Evolutionary conservation across 2,113 vertebrate species (phyloP).

Genomic region (Isurus oxyrinchus): DNA sequence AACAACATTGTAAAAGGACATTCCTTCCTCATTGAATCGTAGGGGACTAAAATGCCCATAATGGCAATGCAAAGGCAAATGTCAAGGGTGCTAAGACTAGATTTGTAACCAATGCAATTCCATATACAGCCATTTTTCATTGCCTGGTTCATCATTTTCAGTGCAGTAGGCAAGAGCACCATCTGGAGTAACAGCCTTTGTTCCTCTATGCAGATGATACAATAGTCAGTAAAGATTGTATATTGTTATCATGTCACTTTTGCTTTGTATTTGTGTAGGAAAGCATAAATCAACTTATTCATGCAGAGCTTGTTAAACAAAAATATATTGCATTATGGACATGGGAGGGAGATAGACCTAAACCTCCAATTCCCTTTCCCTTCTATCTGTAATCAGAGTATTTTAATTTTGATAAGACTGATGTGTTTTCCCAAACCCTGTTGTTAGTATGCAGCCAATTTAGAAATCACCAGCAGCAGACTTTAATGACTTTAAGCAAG

Average conservation of each 20-base stretch:
- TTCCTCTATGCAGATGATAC: not conserved
- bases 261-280: not conserved
- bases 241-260: not conserved
- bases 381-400: too few species aligned
- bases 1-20: not conserved
- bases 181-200: not conserved
- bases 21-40: not conserved
- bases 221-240: not conserved
- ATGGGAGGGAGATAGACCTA: too few species aligned
- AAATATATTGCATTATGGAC: not conserved
- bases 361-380: too few species aligned
- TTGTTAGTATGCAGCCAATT: too few species aligned
- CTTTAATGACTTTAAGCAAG: too few species aligned
- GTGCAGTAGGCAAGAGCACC: not conserved
- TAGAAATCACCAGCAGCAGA: too few species aligned
- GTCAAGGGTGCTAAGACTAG: not conserved
- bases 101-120: not conserved
- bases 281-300: not conserved
- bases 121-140: not conserved
- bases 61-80: not conserved
- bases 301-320: not conserved
- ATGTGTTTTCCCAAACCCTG: too few species aligned
- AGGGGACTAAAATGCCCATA: not conserved
- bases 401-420: too few species aligned
- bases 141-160: not conserved